Conservation (phyloP, 2,888 invertebrate genomes). For the Brachyopa scutellaris region DNA sequence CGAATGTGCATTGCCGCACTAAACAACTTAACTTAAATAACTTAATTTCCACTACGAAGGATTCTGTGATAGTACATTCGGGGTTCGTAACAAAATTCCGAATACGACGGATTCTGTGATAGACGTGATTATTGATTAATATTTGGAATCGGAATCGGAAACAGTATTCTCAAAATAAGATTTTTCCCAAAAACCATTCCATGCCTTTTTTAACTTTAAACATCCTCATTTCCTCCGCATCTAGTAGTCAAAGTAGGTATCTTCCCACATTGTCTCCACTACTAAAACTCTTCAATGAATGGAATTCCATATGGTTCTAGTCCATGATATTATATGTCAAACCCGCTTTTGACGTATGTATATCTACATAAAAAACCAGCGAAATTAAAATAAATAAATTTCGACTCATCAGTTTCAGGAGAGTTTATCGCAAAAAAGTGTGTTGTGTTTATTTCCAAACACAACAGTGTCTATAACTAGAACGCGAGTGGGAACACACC, state of each 20-base stretch:
- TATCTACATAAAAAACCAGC: not conserved
- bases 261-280: not conserved
- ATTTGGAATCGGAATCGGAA: too few relatives aligned
- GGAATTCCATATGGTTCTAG: constrained; percentile 31
- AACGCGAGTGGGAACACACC: constrained; percentile 56
- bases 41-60: too few relatives aligned
- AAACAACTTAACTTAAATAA: too few relatives aligned
- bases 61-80: too few relatives aligned
- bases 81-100: too few relatives aligned
- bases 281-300: not conserved
- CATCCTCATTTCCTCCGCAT: too few relatives aligned
- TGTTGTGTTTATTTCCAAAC: constrained; percentile 16
- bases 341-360: constrained; percentile 14
- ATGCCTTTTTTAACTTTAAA: too few relatives aligned
- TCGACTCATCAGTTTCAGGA: not conserved
- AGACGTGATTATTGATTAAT: too few relatives aligned
- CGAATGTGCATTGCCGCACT: too few relatives aligned
- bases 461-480: constrained; percentile 37
- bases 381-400: constrained; percentile 35
- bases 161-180: too few relatives aligned
- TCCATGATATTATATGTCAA: not conserved
- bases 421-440: constrained; percentile 42
- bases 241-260: not conserved
- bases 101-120: too few relatives aligned
- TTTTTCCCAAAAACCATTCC: too few relatives aligned